These are phyloP conservation scores for Microchirus variegatus DNA, from an alignment of 2,797 vertebrate species.

Conservation along the genomic window DNA sequence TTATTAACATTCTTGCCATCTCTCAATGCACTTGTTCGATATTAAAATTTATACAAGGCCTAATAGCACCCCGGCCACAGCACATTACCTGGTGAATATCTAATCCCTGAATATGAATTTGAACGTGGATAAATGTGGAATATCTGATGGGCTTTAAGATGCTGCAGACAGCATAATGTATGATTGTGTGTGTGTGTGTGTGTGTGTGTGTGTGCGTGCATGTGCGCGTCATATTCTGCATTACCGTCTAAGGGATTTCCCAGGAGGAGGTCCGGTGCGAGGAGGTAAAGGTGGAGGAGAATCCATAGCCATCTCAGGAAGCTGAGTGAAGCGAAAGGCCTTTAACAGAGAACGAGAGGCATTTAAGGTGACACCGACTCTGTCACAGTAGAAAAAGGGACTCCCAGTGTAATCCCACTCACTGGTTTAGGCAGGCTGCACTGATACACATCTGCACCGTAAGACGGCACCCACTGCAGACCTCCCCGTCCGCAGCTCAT, in stretches of 20 bases:
- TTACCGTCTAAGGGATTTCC: conserved; percentile 92
- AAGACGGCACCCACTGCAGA: conserved; percentile 95
- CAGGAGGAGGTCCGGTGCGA: conserved; percentile 90
- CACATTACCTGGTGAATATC: conserved; percentile 50
- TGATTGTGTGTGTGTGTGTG: conserved; percentile 8
- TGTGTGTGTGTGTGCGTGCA: conserved; percentile 5
- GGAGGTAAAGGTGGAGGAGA: conserved; percentile 95
- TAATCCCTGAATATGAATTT: conserved; percentile 55
- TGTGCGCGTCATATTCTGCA: conserved; percentile 29
- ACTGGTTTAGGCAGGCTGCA: conserved; percentile 95
- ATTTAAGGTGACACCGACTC: conserved; percentile 26
- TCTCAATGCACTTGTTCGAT: conserved; percentile 60
- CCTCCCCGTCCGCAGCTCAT: conserved; percentile 87
- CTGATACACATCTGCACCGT: conserved; percentile 91
- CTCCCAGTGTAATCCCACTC: conserved; percentile 65
- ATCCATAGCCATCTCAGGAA: conserved; percentile 95
- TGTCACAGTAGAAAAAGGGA: not conserved
- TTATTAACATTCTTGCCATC: conserved; percentile 70
- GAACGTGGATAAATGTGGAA: conserved; percentile 47
- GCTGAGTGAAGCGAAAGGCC: conserved; percentile 98
- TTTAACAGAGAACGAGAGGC: conserved; percentile 65
- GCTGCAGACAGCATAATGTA: conserved; percentile 7
- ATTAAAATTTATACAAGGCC: conserved; percentile 71
- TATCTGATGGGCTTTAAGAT: conserved; percentile 32
- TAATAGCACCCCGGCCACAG: conserved; percentile 58